A percentile compares a stretch with the other conserved stretches of the same genome.
These are phyloP conservation scores for Abrostola triplasia DNA, from an alignment of 2,888 invertebrate species.

Conservation along the genomic window DNA sequence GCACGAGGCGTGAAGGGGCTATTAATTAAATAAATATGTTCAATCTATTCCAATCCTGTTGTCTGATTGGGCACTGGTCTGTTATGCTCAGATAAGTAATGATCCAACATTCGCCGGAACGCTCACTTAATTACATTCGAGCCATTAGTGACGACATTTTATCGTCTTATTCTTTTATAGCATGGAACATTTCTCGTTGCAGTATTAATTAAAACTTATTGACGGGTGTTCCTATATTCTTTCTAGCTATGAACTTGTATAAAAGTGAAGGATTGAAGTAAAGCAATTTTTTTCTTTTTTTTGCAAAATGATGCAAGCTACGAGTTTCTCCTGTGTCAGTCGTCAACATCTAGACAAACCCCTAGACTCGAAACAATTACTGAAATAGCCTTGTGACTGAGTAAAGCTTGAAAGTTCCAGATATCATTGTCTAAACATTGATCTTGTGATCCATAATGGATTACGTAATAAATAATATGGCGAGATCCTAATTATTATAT, in stretches of 20 bases:
- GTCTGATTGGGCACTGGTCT: conserved; percentile 23
- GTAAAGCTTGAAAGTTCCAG: neutral
- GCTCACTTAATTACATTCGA: conserved; percentile 36
- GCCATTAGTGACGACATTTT: conserved; percentile 36
- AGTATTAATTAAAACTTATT: conserved; percentile 17
- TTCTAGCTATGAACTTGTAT: neutral
- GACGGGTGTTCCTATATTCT: too few relatives aligned
- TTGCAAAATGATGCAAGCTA: too few relatives aligned
- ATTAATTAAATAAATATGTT: conserved; percentile 46
- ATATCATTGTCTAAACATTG: conserved; percentile 23
- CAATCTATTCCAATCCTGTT: conserved; percentile 36
- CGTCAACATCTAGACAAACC: too few relatives aligned
- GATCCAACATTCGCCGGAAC: conserved; percentile 23
- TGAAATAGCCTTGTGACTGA: too few relatives aligned
- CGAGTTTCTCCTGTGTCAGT: too few relatives aligned
- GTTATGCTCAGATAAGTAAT: conserved; percentile 43
- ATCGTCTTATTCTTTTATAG: conserved; percentile 11
- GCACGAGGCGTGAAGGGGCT: conserved; percentile 12
- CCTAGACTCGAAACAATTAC: too few relatives aligned
- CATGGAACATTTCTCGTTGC: conserved; percentile 17
- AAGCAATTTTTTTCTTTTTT: too few relatives aligned
- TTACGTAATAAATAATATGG: conserved; percentile 28
- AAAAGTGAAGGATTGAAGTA: conserved; percentile 15
- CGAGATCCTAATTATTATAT: conserved; percentile 8
- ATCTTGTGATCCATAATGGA: conserved; percentile 17